Conservation (phyloP, 2,888 invertebrate genomes). For the Prenolepis imparis region DNA sequence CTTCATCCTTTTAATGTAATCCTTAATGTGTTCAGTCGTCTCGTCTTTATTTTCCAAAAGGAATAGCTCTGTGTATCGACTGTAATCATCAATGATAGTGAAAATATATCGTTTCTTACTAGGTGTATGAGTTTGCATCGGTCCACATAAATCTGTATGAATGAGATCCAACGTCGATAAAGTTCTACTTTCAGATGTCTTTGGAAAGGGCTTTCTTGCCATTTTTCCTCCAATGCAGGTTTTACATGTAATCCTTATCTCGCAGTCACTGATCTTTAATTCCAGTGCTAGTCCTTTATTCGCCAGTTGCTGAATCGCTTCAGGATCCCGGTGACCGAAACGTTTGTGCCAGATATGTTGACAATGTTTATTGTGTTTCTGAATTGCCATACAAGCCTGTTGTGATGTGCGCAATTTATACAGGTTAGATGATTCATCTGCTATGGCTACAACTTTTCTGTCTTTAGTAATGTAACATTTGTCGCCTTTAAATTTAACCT, state of each 20-base stretch:
- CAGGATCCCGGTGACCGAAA: background rate
- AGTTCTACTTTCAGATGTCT: conserved; percentile 52
- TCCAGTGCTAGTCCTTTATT: background rate
- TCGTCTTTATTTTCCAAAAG: background rate
- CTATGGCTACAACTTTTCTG: no score
- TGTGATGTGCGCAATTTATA: background rate
- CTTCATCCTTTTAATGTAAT: background rate
- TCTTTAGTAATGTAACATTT: background rate
- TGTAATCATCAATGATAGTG: conserved; percentile 66
- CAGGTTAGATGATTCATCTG: background rate
- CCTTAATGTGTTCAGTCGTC: background rate
- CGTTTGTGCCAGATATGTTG: background rate
- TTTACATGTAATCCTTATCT: background rate
- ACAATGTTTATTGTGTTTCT: background rate
- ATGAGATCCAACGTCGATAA: conserved; percentile 57
- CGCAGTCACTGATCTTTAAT: background rate
- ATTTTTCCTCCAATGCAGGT: conserved; percentile 73
- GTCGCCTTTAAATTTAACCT: background rate
- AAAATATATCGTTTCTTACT: conserved; percentile 66
- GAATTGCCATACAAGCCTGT: background rate
- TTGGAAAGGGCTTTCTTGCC: conserved; percentile 66
- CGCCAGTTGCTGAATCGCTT: background rate
- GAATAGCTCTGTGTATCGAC: conserved; percentile 59
- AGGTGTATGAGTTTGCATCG: conserved; percentile 67
- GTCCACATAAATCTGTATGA: conserved; percentile 73